These are phyloP conservation scores for Torymus aiolomorphi DNA, from an alignment of 2,888 invertebrate genomes.

Conservation along the genomic window DNA sequence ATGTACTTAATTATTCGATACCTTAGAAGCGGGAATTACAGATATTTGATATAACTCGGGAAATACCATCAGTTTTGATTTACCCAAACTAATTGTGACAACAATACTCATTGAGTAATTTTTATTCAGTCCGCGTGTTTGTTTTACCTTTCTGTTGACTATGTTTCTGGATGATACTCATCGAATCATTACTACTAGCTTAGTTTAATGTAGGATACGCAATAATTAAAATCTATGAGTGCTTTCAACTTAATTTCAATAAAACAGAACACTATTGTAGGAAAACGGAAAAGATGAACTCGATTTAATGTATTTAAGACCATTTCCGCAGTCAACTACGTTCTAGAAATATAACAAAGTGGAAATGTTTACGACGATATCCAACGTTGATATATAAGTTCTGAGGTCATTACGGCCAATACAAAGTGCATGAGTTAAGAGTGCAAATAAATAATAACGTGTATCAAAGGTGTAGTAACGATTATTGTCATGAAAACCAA, in stretches of 20 bases:
- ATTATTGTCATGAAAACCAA: too few species aligned
- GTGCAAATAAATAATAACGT: too few species aligned
- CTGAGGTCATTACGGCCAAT: too few species aligned
- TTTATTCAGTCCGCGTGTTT: constrained; percentile 15
- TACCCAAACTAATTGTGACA: constrained; percentile 13
- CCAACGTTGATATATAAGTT: too few species aligned
- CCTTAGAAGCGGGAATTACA: background rate
- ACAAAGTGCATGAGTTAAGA: too few species aligned
- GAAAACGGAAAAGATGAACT: constrained; percentile 25
- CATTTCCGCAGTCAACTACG: background rate
- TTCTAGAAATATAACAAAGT: constrained; percentile 13
- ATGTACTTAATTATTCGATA: too few species aligned
- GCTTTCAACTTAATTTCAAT: background rate
- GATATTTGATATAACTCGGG: background rate
- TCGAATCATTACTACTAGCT: background rate
- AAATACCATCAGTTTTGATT: constrained; percentile 13
- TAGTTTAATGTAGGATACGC: background rate
- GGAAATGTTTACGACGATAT: background rate
- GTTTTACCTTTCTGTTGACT: constrained; percentile 9
- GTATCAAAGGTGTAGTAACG: too few species aligned
- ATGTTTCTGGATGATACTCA: constrained; percentile 1
- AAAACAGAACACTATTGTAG: constrained; percentile 16
- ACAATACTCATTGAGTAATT: constrained; percentile 1
- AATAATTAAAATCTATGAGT: background rate
- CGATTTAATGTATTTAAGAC: background rate